Base-by-base conservation (phyloP, 53 echinoderm and acorn worm species). In the Stichopus horrens region DNA sequence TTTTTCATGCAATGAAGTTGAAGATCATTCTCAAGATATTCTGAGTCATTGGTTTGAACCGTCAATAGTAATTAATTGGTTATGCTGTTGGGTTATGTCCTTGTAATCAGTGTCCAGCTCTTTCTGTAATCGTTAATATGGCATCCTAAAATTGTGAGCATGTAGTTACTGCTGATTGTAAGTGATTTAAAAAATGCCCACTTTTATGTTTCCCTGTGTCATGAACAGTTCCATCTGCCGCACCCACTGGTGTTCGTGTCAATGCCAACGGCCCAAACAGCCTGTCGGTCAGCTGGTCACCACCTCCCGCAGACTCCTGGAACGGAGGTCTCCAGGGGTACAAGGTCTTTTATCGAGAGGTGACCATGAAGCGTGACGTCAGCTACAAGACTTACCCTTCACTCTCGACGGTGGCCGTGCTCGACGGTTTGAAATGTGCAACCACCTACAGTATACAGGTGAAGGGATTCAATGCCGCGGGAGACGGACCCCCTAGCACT, bases 291-390 rank as follows among this genome's bases (percentile, higher is more conserved):
- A 89, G 93, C 22, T 98, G 99, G 99, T 78, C 89, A 9, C 89
- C 94, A 8, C 94, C 94, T 10, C 88, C 99, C 21, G 81, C 23
- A 9, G 99, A 95, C 9, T 90, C 95, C 18, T 93, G 90, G 83
- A 98, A 96, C 86, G 99, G 99, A 13, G 99, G 95, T 10, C 93
- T 96, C 21, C 96, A 97, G 74, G 98, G 98, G 19, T 97, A 95
- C 88, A 97, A 97, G 92, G 94, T 97, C 87, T 80, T 56, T 23
- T 76, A 66, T 58, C 65, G 74, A 68, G 86, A 79, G 16, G 74
- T 87, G 21, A 13, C 79, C 8, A 81, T 89, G 52, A 83, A 75
- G 68, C 78, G 77, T 4, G 77, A 80, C 16, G 88, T 86, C 21
- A 87, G 52, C 22, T 89, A 93, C 23, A 94, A 89, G 92, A 94